Evolutionary conservation across 2,888 invertebrate genomes (phyloP).

Genomic region (Oxycera nigricornis): DNA sequence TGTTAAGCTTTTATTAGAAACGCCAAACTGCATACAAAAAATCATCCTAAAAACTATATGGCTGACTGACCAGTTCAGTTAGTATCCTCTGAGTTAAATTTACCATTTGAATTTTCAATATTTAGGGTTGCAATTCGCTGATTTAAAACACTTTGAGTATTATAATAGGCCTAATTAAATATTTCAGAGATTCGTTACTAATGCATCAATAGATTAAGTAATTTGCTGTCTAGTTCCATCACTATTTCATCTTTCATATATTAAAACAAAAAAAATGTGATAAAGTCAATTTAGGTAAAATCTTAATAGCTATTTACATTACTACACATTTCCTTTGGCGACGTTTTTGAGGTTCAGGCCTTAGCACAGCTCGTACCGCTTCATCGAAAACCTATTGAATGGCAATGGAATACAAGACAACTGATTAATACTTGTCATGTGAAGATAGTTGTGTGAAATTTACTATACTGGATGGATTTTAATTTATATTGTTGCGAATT

Average conservation of each 20-base stretch:
- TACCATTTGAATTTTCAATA: conserved; percentile 11
- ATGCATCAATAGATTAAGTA: conserved; percentile 21
- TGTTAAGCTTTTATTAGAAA: neutral
- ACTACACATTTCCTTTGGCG: conserved; percentile 90
- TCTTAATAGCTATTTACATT: conserved; percentile 66
- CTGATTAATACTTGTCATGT: too few species aligned
- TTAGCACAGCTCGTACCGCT: conserved; percentile 94
- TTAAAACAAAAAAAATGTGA: conserved; percentile 10
- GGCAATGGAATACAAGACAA: too few species aligned
- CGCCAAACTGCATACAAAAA: neutral
- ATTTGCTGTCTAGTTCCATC: conserved; percentile 25
- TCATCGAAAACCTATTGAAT: conserved; percentile 99
- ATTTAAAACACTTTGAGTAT: conserved; percentile 35
- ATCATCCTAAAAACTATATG: conserved; percentile 24
- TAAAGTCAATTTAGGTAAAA: conserved; percentile 20
- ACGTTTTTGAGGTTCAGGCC: conserved; percentile 95
- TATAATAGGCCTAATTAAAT: conserved; percentile 37
- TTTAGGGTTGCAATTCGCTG: neutral
- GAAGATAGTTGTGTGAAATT: too few species aligned
- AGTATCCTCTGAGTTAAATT: conserved; percentile 5
- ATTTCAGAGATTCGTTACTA: conserved; percentile 25
- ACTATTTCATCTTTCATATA: conserved; percentile 15
- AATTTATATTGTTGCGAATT: too few species aligned
- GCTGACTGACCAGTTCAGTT: too few species aligned
- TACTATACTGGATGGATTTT: too few species aligned